These are phyloP conservation scores for Myiozetetes cayanensis DNA, from an alignment of 2,113 vertebrate genomes.

Conservation along the genomic window DNA sequence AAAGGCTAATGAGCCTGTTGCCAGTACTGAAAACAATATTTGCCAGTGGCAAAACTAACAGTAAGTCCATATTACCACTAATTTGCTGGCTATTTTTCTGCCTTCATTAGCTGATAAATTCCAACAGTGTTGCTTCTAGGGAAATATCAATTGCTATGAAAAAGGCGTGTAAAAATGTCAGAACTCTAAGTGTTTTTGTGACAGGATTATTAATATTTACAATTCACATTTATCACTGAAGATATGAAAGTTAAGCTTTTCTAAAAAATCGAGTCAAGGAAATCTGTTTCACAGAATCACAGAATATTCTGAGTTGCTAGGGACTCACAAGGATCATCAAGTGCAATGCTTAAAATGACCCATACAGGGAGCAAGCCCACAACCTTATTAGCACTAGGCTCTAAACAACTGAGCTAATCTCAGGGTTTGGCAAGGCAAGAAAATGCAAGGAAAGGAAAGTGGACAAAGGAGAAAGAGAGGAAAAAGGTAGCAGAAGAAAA, in stretches of 20 bases:
- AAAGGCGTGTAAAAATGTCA: neutral
- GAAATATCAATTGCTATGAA: constrained; percentile 35
- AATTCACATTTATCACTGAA: constrained; percentile 24
- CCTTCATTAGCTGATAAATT: constrained; percentile 13
- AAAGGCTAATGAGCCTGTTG: neutral
- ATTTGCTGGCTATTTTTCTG: constrained; percentile 15
- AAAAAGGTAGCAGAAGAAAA: too few species aligned
- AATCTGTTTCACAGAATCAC: neutral
- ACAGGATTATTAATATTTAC: constrained; percentile 37
- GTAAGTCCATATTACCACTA: neutral
- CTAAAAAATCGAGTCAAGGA: neutral
- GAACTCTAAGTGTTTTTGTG: neutral
- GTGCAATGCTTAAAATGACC: neutral
- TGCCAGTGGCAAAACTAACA: constrained; percentile 15
- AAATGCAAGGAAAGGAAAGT: neutral
- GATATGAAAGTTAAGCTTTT: neutral
- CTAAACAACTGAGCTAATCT: neutral
- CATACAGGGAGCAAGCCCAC: neutral
- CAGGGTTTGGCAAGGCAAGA: too few species aligned
- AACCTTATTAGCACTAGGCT: neutral
- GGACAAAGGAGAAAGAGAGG: too few species aligned
- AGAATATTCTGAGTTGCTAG: neutral
- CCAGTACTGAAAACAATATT: neutral
- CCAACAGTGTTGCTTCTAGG: neutral
- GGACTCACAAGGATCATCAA: neutral